phyloP scores from a whole-genome alignment of 2,797 vertebrate genomes.

The Cuniculus paca region DNA sequence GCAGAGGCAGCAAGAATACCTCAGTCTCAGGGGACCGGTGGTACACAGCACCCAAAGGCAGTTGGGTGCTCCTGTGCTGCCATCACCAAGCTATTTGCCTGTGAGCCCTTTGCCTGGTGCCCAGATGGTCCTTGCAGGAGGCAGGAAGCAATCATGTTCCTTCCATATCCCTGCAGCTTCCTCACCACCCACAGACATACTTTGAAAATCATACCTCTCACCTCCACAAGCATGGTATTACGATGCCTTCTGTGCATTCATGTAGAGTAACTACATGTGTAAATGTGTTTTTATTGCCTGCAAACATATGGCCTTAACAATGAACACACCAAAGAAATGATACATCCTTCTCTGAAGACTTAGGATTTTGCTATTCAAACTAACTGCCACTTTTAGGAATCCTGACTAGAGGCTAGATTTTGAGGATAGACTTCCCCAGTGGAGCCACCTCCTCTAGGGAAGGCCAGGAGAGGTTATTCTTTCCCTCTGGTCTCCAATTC shows the following conservation, averaged over 20 bases:
- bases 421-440: not conserved
- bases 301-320: not conserved
- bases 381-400: not conserved
- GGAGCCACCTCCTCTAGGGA: not conserved
- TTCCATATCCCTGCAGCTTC: not conserved
- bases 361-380: not conserved
- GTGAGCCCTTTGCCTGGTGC: not conserved
- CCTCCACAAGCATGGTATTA: not conserved
- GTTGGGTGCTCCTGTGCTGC: rapidly evolving
- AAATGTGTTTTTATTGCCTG: not conserved
- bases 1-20: not conserved
- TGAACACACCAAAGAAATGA: not conserved
- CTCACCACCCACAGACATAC: not conserved
- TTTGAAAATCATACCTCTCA: not conserved
- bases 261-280: not conserved
- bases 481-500: not conserved
- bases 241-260: not conserved
- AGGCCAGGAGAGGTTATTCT: no score
- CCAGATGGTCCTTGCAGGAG: not conserved
- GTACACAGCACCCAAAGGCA: not conserved
- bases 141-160: not conserved
- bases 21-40: not conserved
- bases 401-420: not conserved
- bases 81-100: not conserved
- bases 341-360: not conserved